Percentiles rank a stretch among this genome's conserved stretches.
Conservation (phyloP, 30 jellyfish, hydroid and myxozoan genomes). For the Hydractinia echinata region DNA sequence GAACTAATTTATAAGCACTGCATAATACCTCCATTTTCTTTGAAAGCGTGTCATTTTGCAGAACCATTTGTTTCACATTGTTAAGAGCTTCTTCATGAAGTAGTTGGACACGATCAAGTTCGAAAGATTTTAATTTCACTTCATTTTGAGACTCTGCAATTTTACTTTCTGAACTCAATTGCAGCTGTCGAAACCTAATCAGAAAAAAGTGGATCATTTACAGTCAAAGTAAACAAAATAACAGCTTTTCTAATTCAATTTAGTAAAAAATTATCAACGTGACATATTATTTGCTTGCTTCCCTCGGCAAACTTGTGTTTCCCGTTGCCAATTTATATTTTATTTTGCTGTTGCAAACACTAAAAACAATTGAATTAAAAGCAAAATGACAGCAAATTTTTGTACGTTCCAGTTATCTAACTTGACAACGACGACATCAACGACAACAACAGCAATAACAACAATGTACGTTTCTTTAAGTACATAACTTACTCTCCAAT, state of each 20-base stretch:
- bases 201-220: too few relatives aligned
- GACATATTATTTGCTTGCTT: too few relatives aligned
- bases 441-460: too few relatives aligned
- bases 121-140: conserved; percentile 47
- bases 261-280: too few relatives aligned
- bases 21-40: conserved; percentile 51
- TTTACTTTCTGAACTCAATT: conserved; percentile 52
- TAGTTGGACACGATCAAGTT: conserved; percentile 63
- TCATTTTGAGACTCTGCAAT: conserved; percentile 57
- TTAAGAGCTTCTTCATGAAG: conserved; percentile 50
- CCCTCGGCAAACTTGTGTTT: too few relatives aligned
- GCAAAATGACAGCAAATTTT: not conserved
- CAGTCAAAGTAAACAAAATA: too few relatives aligned
- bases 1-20: not conserved
- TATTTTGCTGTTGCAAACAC: too few relatives aligned
- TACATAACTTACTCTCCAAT: conserved; percentile 24
- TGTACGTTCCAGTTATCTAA: too few relatives aligned
- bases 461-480: not conserved
- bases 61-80: conserved; percentile 31
- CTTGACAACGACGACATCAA: too few relatives aligned
- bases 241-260: too few relatives aligned
- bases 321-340: too few relatives aligned
- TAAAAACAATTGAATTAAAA: not conserved
- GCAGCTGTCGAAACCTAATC: conserved; percentile 51
- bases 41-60: conserved; percentile 46